These are phyloP conservation scores for Bembecia ichneumoniformis DNA, from an alignment of 2,888 invertebrate genomes.

Conservation along the genomic window DNA sequence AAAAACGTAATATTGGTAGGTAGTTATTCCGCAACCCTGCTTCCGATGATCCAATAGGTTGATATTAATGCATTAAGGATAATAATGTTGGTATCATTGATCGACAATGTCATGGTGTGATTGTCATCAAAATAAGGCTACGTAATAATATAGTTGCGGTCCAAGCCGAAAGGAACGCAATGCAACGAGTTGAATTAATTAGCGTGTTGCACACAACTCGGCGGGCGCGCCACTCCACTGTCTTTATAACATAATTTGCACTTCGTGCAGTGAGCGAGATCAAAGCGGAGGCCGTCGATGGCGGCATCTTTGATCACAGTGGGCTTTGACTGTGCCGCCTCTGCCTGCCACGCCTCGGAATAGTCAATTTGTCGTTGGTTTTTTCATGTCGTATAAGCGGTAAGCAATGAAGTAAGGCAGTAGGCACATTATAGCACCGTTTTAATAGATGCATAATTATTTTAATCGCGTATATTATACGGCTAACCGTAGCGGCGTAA, in stretches of 20 bases:
- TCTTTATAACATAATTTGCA: conserved; percentile 74
- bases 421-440: not conserved
- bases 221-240: conserved; percentile 58
- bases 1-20: no score
- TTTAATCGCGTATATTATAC: conserved; percentile 1
- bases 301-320: conserved; percentile 69
- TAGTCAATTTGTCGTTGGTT: conserved; percentile 66
- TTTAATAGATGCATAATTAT: conserved; percentile 8
- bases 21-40: no score
- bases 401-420: not conserved
- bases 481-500: conserved; percentile 2
- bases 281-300: conserved; percentile 62
- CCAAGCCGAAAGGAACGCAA: conserved; percentile 16
- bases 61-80: no score
- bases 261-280: conserved; percentile 69
- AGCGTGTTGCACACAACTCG: conserved; percentile 44
- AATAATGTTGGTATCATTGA: conserved; percentile 15
- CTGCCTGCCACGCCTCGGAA: conserved; percentile 62
- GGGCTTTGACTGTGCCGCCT: conserved; percentile 65
- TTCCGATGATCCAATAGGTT: no score
- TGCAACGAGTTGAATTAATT: conserved; percentile 60
- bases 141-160: conserved; percentile 1
- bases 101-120: not conserved
- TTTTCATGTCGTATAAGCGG: conserved; percentile 15
- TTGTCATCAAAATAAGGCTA: not conserved